Conservation (phyloP, 2,113 vertebrate species). For the Labeo rohita region DNA sequence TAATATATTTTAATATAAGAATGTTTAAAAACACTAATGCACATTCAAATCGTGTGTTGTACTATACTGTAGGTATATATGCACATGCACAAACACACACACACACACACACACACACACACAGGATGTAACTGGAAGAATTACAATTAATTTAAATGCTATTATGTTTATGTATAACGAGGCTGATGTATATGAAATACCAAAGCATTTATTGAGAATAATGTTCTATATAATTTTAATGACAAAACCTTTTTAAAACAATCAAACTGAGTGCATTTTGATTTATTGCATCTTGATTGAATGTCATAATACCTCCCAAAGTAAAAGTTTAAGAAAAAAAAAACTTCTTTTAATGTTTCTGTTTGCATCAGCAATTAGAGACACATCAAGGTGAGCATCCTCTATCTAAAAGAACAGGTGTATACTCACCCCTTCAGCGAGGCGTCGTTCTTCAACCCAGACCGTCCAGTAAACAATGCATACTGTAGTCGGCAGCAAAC, state of each 20-base stretch:
- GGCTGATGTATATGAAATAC: background rate
- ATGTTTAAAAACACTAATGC: too few species aligned
- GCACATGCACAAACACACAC: too few species aligned
- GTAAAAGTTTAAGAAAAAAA: background rate
- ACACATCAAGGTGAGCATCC: background rate
- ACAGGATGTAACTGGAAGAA: background rate
- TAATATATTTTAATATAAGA: too few species aligned
- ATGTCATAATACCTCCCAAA: background rate
- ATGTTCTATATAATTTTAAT: background rate
- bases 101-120: too few species aligned
- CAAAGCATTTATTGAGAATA: background rate
- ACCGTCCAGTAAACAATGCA: slow-evolving; percentile 32
- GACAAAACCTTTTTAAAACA: background rate
- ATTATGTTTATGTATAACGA: background rate
- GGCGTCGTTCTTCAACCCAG: background rate
- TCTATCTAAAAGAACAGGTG: background rate
- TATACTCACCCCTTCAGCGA: slow-evolving; percentile 51
- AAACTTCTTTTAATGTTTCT: background rate
- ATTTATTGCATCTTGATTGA: background rate
- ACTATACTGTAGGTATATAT: too few species aligned
- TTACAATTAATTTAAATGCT: background rate
- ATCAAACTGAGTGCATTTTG: background rate
- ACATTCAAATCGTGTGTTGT: too few species aligned
- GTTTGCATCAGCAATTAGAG: background rate
- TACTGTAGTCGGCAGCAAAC: slow-evolving; percentile 28